Evolutionary conservation across 2,797 vertebrate genomes (phyloP), one percentile per base, ranked within the genome.

Genomic region (Hydrolagus colliei): DNA sequence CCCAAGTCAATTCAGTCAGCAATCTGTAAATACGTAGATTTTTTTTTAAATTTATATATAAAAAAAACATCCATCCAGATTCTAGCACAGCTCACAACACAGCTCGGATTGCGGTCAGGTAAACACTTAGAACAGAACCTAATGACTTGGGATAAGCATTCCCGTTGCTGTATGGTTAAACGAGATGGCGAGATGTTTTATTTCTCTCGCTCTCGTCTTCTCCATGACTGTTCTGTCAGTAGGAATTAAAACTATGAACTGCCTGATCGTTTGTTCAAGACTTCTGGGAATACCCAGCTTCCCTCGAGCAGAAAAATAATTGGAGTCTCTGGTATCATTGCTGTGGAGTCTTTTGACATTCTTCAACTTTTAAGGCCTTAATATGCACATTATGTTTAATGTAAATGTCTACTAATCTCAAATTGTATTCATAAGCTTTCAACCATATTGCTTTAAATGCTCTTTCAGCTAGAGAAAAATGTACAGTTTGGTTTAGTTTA

Each of bases 291-390:
- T 84, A 35, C 2, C 65, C 41, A 20, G 65, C 22, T 84, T 67
- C 65, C 65, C 65, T 84, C 65, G n/a, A 71, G 79, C 79, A 71
- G 79, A 84, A 84, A 84, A 84, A 84, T 84, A 84, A 84, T 82
- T 84, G 79, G 79, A 12, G 1, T 27, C 27, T n/a, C 65, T n/a
- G 71, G 41, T 9, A 67, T 32, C 65, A 74, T 74, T 77, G 63
- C 6, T 82, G 32, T 65, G 63, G 20, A 82, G 16, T 68, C 16
- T 67, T 10, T 52, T 82, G 32, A 32, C 79, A 52, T 71, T 84
- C 14, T 3, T 4, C 65, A 84, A 71, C 65, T 20, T 41, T 35
- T 68, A 71, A 71, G 65, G 35, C 16, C 65, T 68, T 67, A 41
- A 41, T 67, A 32, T 32, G 41, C 41, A 3, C 41, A 3, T 52